A percentile compares a stretch with the other conserved stretches of the same genome.
These are phyloP conservation scores for Aegypius monachus DNA, from an alignment of 2,113 vertebrate genomes.

Conservation along the genomic window DNA sequence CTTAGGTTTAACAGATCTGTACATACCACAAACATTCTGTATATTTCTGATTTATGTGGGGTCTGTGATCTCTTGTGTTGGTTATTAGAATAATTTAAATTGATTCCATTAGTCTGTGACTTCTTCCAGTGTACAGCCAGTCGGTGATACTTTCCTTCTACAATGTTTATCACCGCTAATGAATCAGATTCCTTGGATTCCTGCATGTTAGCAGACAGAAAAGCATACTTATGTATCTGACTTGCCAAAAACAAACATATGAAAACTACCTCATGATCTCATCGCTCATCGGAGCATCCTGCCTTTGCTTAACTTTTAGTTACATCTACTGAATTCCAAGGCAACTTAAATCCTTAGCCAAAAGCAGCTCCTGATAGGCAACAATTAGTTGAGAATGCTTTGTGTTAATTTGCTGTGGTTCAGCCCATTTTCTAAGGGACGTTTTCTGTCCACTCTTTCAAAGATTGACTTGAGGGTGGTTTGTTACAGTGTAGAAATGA, in stretches of 20 bases:
- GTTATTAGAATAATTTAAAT: neutral
- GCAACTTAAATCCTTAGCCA: neutral
- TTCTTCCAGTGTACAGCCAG: neutral
- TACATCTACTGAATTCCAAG: neutral
- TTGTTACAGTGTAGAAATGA: neutral
- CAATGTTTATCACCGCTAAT: neutral
- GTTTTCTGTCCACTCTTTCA: neutral
- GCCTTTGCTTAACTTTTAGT: neutral
- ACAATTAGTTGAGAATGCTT: neutral
- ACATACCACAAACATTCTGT: rapidly evolving
- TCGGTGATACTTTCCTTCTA: neutral
- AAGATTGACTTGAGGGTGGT: neutral
- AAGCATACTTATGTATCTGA: rapidly evolving
- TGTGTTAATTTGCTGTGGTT: neutral
- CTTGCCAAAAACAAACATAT: neutral
- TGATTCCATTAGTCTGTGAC: neutral
- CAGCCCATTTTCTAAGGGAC: neutral
- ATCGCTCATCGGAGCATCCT: neutral
- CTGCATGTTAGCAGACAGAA: too few species aligned
- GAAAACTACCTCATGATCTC: neutral
- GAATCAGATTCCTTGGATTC: neutral
- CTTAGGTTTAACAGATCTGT: neutral
- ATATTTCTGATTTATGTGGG: neutral
- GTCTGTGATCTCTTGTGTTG: neutral
- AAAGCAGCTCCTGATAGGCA: neutral